Evolutionary conservation across 2,113 vertebrate genomes (phyloP).

Genomic region (Scalopus aquaticus): DNA sequence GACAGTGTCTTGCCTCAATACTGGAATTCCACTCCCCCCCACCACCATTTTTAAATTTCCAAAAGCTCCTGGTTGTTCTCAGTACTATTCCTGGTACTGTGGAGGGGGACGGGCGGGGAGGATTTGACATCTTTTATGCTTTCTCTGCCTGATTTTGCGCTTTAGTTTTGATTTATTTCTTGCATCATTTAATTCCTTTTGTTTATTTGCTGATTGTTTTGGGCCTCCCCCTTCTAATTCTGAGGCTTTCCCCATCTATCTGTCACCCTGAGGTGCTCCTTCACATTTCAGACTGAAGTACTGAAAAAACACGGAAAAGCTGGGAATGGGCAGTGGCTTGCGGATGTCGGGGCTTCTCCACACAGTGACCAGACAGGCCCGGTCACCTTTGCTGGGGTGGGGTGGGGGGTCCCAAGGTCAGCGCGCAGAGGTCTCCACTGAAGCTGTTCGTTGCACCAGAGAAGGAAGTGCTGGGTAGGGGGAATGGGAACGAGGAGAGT

Average conservation of each 20-base stretch:
- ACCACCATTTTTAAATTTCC: not conserved
- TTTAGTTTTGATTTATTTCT: not conserved
- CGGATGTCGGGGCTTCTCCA: not conserved
- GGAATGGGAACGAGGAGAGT: fast-evolving
- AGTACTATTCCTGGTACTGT: not conserved
- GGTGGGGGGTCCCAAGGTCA: not conserved
- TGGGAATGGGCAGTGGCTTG: no score
- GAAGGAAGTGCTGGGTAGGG: not conserved
- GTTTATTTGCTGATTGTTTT: not conserved
- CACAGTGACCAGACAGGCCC: fast-evolving
- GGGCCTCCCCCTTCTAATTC: not conserved
- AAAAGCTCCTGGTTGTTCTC: not conserved
- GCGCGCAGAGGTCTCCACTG: no score
- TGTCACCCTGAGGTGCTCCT: not conserved
- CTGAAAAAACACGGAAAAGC: not conserved
- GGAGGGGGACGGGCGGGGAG: no score
- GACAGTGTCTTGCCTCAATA: not conserved
- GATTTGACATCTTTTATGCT: not conserved
- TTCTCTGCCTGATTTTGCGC: not conserved
- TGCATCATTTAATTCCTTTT: not conserved
- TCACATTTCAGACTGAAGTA: not conserved
- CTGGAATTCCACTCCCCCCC: not conserved
- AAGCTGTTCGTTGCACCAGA: not conserved
- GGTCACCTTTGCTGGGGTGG: not conserved
- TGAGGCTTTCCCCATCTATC: not conserved